phyloP scores from a whole-genome alignment of 2,888 invertebrate genomes.

The Formica aserva region DNA sequence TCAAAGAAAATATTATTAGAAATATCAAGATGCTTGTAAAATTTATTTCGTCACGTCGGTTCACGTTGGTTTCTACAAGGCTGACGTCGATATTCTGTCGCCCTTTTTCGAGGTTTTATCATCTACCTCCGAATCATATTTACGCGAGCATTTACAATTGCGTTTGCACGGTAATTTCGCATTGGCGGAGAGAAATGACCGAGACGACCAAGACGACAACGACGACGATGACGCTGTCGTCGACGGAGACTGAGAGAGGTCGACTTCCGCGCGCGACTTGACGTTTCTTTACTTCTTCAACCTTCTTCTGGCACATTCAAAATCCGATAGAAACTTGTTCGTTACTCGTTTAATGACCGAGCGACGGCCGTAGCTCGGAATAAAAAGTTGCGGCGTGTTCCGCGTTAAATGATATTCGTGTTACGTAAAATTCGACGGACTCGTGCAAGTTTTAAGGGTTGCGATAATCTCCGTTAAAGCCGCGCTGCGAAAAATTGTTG shows the following conservation, averaged over 20 bases:
- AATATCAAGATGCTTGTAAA: conserved; percentile 57
- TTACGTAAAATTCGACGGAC: neutral
- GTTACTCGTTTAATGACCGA: conserved; percentile 60
- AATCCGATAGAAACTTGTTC: conserved; percentile 51
- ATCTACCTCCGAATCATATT: conserved; percentile 65
- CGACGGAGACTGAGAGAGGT: conserved; percentile 43
- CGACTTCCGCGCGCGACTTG: conserved; percentile 42
- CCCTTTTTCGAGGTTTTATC: conserved; percentile 9
- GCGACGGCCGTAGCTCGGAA: neutral
- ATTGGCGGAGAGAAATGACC: conserved; percentile 27
- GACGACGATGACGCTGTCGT: neutral
- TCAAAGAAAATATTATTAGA: conserved; percentile 51
- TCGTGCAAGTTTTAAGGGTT: neutral
- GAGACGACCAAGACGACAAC: conserved; percentile 30
- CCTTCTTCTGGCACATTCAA: conserved; percentile 6
- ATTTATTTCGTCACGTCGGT: conserved; percentile 55
- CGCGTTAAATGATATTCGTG: conserved; percentile 30
- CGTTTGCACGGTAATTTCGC: conserved; percentile 73
- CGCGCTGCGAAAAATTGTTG: neutral
- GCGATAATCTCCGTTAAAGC: neutral
- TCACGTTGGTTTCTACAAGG: conserved; percentile 25
- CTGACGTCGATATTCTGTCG: conserved; percentile 6
- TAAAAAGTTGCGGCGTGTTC: conserved; percentile 42
- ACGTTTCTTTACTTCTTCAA: conserved; percentile 50
- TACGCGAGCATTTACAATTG: conserved; percentile 69